Evolutionary conservation across 2,113 vertebrate genomes (phyloP), one percentile per base, ranked within the genome.

Genomic region (Bathybates hornii): DNA sequence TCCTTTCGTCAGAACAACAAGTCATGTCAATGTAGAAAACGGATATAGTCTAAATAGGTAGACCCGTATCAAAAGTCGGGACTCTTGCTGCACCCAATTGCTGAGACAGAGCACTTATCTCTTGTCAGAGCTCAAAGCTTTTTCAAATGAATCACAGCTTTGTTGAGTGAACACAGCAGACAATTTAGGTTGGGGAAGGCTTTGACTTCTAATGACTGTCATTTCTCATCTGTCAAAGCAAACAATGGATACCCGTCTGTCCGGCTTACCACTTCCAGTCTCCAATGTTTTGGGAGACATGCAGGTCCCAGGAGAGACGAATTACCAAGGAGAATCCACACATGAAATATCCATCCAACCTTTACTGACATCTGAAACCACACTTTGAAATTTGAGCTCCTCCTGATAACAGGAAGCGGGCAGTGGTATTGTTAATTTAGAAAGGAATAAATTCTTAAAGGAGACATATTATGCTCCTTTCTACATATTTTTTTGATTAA

Each of bases 71-170:
- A 89, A 63, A 86, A 84, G 84, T 90, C 84, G 27, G 82, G 82
- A 82, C 78, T 57, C 43, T 82, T 89, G 43, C 85, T 82, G 81
- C 6, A 24, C 41, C 83, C 59, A 86, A 87, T 50, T 87, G 68
- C 89, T 54, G 81, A 57, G 76, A 81, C 32, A 3, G 88, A 88
- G 78, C 87, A 89, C 85, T 93, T 92, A 91, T 93, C 84, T 92
- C 87, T 5, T 73, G 86, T 92, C 82, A 73, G 57, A 91, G 90
- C 87, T 93, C 92, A 91, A 90, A 93, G 89, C 85, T 73, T 85
- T 43, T 57, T 56, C 76, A 87, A 80, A 81, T 80, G 83, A 93
- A 87, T 45, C 81, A 5, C 16, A 78, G 89, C 94, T 94, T 95
- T 96, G 95, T 93, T 84, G 83, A 66, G 85, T 11, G 16, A 84